A percentile compares a stretch with the other conserved stretches of the same genome.
phyloP scores from a whole-genome alignment of 2,797 vertebrate genomes.

The Sebastiscus tertius region DNA sequence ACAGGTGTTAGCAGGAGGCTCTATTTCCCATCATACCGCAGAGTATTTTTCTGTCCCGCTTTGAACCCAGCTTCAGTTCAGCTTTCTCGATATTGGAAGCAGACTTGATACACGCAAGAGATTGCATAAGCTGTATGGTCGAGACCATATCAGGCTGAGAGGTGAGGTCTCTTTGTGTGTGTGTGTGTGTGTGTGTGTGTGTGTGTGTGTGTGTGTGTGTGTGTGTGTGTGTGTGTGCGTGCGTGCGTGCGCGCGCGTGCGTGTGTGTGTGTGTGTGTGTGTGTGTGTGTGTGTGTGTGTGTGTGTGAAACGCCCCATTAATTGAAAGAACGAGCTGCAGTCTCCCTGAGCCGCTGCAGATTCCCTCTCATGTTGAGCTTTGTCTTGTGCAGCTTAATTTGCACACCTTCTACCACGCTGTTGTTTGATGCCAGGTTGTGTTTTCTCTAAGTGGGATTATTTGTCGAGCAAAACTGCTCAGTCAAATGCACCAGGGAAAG shows the following conservation, averaged over 20 bases:
- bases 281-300: too few relatives aligned
- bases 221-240: too few relatives aligned
- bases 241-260: too few relatives aligned
- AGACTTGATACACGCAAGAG: not conserved
- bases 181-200: too few relatives aligned
- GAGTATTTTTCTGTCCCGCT: conserved; percentile 40
- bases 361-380: conserved; percentile 46
- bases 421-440: conserved; percentile 50
- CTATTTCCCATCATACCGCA: conserved; percentile 19
- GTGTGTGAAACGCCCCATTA: conserved; percentile 30
- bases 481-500: conserved; percentile 46
- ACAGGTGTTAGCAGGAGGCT: conserved; percentile 56
- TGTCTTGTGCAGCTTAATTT: conserved; percentile 53
- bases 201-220: not conserved
- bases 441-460: conserved; percentile 59
- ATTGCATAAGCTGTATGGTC: conserved; percentile 17
- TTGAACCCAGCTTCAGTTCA: conserved; percentile 41
- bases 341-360: conserved; percentile 34
- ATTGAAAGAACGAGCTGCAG: conserved; percentile 43
- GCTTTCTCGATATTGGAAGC: not conserved
- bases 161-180: not conserved
- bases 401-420: conserved; percentile 42
- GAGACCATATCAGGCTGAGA: not conserved
- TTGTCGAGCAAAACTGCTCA: conserved; percentile 60
- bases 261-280: not conserved